Evolutionary conservation across 1,140 invertebrate species (phyloP), one percentile per base, ranked within the genome.

Genomic region (Yoshiicerus persimilis): DNA sequence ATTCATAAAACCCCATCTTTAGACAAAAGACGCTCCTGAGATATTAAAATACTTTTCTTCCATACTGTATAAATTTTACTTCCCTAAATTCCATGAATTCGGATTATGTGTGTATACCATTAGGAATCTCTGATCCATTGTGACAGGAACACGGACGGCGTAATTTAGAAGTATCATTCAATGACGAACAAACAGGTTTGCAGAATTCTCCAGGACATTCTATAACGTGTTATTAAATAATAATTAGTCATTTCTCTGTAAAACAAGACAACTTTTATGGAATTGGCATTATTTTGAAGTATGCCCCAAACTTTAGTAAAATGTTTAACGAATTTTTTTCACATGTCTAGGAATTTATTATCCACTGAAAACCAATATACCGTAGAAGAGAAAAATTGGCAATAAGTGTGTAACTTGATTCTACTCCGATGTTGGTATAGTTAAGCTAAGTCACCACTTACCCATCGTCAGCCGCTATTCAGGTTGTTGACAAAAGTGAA

Each of bases 121-220:
- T 11, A 13, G 87, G 87, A 56, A 86, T 56, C 36, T 80, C 41
- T n/a, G 83, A 34, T 10, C 87, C 87, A 56, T 70, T 85, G 38
- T 88, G 87, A 77, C 87, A 88, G 16, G 83, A 85, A 66, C 87
- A 88, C 25, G 87, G 87, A 30, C 30, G 62, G n/a, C 27, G 27
- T 20, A 27, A 13, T 75, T 62, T 25, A 11, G n/a, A 23, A 23
- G 38, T 30, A 38, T 32, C 34, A 25, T 80, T 34, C 20, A 64
- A 34, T 9, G 27, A 41, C 10, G 84, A 80, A 38, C 87, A 88
- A 30, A 86, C 11, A 11, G 36, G 30, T 25, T 41, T 38, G 62
- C 87, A 88, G 34, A 75, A 10, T 27, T 25, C 41, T 13, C 87
- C 87, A 25, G 87, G 87, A 47, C 87, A 88, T 66, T 88, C 87